Conservation (phyloP, 2,797 vertebrate genomes). For the Acanthopagrus latus region DNA sequence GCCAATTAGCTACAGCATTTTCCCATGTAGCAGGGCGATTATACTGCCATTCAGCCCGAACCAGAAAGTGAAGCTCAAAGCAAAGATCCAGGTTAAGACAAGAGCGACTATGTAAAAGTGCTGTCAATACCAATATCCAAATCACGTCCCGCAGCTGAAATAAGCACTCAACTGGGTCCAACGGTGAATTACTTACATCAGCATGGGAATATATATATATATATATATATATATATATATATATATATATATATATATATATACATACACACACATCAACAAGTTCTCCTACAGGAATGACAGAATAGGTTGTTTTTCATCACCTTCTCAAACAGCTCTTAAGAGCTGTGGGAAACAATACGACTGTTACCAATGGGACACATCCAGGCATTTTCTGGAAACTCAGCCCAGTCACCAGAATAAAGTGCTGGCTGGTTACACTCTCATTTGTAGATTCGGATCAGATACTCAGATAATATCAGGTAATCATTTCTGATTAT, state of each 20-base stretch:
- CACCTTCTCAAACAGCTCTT: background rate
- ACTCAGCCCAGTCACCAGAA: too few species aligned
- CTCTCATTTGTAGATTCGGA: too few species aligned
- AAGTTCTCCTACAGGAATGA: background rate
- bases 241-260: background rate
- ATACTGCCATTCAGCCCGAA: slow-evolving; percentile 28
- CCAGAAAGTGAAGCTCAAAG: slow-evolving; percentile 28
- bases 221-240: too few species aligned
- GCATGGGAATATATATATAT: background rate
- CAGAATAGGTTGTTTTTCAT: background rate
- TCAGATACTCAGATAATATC: too few species aligned
- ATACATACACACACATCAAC: background rate
- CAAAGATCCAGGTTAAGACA: slow-evolving; percentile 18
- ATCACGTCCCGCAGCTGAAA: slow-evolving; percentile 1
- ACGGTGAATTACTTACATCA: background rate
- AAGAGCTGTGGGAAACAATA: background rate
- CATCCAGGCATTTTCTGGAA: too few species aligned
- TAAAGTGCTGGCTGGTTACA: too few species aligned
- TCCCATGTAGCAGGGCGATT: slow-evolving; percentile 36
- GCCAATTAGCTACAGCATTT: slow-evolving; percentile 54
- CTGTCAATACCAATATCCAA: slow-evolving; percentile 22
- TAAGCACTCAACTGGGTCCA: background rate
- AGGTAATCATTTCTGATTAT: too few species aligned
- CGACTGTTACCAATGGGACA: too few species aligned
- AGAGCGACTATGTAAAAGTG: background rate